phyloP scores from a whole-genome alignment of 2,113 vertebrate species.

The Beaufortia kweichowensis region DNA sequence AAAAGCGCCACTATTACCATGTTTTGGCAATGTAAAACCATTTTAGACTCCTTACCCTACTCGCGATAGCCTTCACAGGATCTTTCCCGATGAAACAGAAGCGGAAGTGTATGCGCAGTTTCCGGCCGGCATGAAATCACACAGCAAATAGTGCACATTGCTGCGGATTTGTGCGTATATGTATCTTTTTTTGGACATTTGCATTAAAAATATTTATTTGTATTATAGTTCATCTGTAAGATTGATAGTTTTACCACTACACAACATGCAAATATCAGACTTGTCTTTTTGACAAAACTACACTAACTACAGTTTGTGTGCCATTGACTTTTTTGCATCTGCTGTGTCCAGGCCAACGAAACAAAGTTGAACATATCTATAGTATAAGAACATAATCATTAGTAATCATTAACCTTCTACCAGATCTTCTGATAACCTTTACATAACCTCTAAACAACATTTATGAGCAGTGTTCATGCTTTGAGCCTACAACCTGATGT shows the following conservation, averaged over 20 bases:
- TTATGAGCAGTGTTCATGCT: neutral
- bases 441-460: neutral
- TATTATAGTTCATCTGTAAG: too few relatives aligned
- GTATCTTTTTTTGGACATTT: too few relatives aligned
- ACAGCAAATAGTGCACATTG: too few relatives aligned
- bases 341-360: neutral
- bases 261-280: too few relatives aligned
- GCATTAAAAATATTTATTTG: too few relatives aligned
- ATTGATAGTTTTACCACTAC: too few relatives aligned
- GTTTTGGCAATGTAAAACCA: neutral
- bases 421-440: neutral
- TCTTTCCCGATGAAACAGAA: neutral
- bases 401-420: constrained; percentile 15
- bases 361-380: neutral
- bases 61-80: neutral
- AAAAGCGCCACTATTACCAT: rapidly evolving
- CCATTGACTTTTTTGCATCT: too few relatives aligned
- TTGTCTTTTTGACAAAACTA: too few relatives aligned
- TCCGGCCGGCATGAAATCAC: constrained; percentile 11
- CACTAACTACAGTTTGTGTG: too few relatives aligned
- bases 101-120: neutral
- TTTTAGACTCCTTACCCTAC: constrained; percentile 6
- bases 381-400: neutral
- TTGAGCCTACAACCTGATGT: neutral
- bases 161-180: too few relatives aligned